Base-by-base conservation (phyloP, 2,888 invertebrate species). In the Aromia moschata region DNA sequence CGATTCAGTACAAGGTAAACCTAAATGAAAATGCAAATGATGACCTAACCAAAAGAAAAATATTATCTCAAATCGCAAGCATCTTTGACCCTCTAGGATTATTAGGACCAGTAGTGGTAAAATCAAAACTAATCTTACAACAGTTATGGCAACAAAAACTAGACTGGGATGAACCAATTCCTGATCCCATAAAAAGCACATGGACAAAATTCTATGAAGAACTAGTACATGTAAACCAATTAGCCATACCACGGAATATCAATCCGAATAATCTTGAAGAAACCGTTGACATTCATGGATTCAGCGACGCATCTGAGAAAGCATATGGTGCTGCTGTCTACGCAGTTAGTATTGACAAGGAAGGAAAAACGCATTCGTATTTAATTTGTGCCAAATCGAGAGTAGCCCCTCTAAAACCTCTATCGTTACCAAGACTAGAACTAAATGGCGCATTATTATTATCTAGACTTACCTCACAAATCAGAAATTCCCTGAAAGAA, bases 381-480 rank as follows among this genome's bases (percentile, higher is more conserved):
- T 12, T 44, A 17, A 18, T 44, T 18, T 44, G 45, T 25, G 9
- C 46, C 4, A 46, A 46, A 14, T 46, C 30, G n/a, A 46, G 1
- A 12, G 30, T 46, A 31, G 30, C 46, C 12, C 3, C 25, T 20
- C n/a, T 46, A 30, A 46, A 46, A 12, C 10, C 10, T 18, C 12
- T 46, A 46, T 31, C 31, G n/a, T 30, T 46, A 30, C 30, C 46
- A 10, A 46, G 46, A n/a, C 10, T 46, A 31, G 31, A 46, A 46
- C 31, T 46, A 1, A n/a, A 12, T 12, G 30, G 46, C 12, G 46
- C 30, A n/a, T 14, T 12, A 11, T 30, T 46, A 4, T 25, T 11
- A 16, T 37, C 12, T 37, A 11, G 7, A 11, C 37, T 37, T 12
- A 11, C 37, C 14, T 11, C 37, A 12, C 12, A 12, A 5, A 25